phyloP scores from a whole-genome alignment of 2,888 invertebrate genomes.

The Pandemis corylana region DNA sequence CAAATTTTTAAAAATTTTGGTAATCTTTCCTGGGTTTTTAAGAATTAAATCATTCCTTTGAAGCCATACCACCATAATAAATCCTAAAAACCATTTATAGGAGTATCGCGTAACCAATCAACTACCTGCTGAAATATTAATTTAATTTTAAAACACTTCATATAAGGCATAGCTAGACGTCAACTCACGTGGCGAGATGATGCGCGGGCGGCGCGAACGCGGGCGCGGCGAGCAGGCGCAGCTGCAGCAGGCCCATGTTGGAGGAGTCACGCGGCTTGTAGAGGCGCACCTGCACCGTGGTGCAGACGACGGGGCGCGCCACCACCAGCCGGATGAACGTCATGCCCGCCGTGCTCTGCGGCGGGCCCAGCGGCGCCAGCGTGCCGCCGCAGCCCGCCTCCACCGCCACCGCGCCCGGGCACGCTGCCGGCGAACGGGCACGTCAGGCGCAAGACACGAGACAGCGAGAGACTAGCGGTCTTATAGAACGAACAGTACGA shows the following conservation, averaged over 20 bases:
- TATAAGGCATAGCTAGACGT: no score
- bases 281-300: conserved; percentile 89
- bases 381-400: conserved; percentile 94
- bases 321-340: conserved; percentile 94
- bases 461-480: no score
- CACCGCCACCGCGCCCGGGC: conserved; percentile 94
- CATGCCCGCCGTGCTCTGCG: conserved; percentile 94
- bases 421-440: conserved; percentile 81
- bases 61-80: no score
- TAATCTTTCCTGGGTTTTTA: no score
- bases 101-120: no score
- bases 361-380: conserved; percentile 93
- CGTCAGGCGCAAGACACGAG: no score
- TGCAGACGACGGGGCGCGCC: conserved; percentile 93
- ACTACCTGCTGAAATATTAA: no score
- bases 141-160: no score
- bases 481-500: no score
- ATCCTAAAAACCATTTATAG: no score
- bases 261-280: conserved; percentile 96
- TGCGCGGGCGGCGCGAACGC: conserved; percentile 87
- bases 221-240: conserved; percentile 93
- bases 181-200: conserved; percentile 51
- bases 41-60: no score
- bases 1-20: no score
- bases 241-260: conserved; percentile 95